phyloP scores from a whole-genome alignment of 2,888 invertebrate species.

The Ceratothoa steindachneri region DNA sequence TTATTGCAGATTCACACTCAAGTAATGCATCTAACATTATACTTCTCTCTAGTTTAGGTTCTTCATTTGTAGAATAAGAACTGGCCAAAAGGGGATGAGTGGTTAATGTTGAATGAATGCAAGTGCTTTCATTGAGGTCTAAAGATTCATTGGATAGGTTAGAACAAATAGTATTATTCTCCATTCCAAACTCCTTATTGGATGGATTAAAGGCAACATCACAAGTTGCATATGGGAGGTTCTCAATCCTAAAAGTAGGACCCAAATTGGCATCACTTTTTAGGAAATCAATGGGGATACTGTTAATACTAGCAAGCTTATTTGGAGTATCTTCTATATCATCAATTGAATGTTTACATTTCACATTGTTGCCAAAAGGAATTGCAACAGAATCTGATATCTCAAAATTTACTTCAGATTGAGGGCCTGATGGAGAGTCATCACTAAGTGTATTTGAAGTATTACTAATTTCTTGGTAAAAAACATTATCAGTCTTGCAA shows the following conservation, averaged over 20 bases:
- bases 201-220: too few relatives aligned
- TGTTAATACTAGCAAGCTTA: neutral
- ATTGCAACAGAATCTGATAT: slow-evolving; percentile 45
- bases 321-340: neutral
- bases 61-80: too few relatives aligned
- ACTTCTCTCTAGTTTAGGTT: too few relatives aligned
- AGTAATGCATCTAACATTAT: too few relatives aligned
- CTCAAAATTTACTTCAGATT: slow-evolving; percentile 32
- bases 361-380: slow-evolving; percentile 18
- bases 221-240: too few relatives aligned
- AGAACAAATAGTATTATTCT: too few relatives aligned
- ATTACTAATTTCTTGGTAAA: neutral
- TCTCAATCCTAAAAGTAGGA: neutral
- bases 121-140: too few relatives aligned
- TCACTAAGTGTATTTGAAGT: slow-evolving; percentile 34
- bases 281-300: neutral
- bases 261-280: neutral
- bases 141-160: too few relatives aligned
- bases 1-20: too few relatives aligned
- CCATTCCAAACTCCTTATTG: too few relatives aligned
- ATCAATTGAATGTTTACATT: neutral
- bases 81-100: too few relatives aligned
- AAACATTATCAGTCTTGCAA: neutral
- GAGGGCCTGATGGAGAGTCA: slow-evolving; percentile 35
- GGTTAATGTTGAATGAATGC: too few relatives aligned